These are phyloP conservation scores for Silurus lanzhouensis DNA, from an alignment of 2,797 vertebrate species.

Conservation along the genomic window DNA sequence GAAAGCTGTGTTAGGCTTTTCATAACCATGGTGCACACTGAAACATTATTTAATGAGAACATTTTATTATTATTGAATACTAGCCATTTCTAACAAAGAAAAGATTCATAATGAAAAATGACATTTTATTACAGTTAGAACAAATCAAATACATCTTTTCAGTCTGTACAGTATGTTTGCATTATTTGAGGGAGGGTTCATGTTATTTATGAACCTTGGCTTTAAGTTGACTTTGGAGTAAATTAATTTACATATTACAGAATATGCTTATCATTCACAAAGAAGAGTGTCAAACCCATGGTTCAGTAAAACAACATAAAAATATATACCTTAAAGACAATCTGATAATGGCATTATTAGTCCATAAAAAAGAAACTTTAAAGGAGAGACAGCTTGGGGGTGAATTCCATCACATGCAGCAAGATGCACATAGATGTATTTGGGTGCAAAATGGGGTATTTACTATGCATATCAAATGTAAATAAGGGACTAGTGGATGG, in stretches of 20 bases:
- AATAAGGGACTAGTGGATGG: neutral
- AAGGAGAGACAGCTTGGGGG: neutral
- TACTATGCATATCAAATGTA: neutral
- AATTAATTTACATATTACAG: neutral
- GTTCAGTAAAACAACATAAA: constrained; percentile 15
- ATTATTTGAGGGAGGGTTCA: constrained; percentile 38
- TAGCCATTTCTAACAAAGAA: constrained; percentile 54
- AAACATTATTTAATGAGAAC: neutral
- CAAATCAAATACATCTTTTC: constrained; percentile 50
- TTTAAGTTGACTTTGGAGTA: constrained; percentile 10
- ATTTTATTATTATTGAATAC: neutral
- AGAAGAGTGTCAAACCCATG: constrained; percentile 2
- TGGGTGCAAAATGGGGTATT: neutral
- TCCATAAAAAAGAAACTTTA: neutral
- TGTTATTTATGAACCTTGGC: neutral
- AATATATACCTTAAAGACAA: constrained; percentile 26
- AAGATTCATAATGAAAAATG: constrained; percentile 70
- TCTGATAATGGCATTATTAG: constrained; percentile 7
- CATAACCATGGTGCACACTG: neutral
- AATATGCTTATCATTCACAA: constrained; percentile 18
- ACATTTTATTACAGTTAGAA: constrained; percentile 60
- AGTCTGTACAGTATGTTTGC: constrained; percentile 46
- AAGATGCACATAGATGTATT: neutral
- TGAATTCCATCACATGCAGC: neutral
- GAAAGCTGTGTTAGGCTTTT: neutral